Percentiles rank a stretch among this genome's conserved stretches.
These are phyloP conservation scores for Bursaphelenchus mucronatus DNA, from an alignment of 1,140 invertebrate species.

Conservation along the genomic window DNA sequence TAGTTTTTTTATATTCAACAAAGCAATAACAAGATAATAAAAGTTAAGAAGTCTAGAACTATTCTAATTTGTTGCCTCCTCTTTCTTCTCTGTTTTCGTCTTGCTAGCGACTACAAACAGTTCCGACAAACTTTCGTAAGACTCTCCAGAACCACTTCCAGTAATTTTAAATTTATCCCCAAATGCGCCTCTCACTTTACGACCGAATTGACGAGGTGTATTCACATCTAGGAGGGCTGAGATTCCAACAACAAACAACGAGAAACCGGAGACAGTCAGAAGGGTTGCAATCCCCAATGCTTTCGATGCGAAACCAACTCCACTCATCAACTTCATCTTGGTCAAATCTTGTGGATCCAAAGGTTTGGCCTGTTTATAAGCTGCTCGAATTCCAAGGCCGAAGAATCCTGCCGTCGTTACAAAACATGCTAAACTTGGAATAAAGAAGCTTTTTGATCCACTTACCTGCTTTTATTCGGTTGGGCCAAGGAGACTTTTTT, in stretches of 20 bases:
- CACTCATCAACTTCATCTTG: constrained; percentile 24
- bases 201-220: constrained; percentile 37
- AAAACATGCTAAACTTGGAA: constrained; percentile 21
- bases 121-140: constrained; percentile 23
- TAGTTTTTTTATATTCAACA: too few species aligned
- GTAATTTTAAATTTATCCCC: constrained; percentile 36
- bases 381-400: constrained; percentile 32
- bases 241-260: constrained; percentile 25
- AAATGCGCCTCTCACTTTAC: constrained; percentile 30
- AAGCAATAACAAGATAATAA: too few species aligned
- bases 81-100: constrained; percentile 9
- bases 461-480: too few species aligned
- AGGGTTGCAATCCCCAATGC: constrained; percentile 39
- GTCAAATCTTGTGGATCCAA: constrained; percentile 30
- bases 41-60: too few species aligned
- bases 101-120: constrained; percentile 30
- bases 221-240: constrained; percentile 33
- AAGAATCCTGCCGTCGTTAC: constrained; percentile 31
- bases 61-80: neutral
- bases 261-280: constrained; percentile 36
- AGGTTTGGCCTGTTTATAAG: constrained; percentile 29
- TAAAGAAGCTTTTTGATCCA: too few species aligned
- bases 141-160: constrained; percentile 18
- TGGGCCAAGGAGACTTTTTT: too few species aligned
- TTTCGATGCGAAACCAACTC: constrained; percentile 34